Evolutionary conservation across 2,113 vertebrate species (phyloP).

Genomic region (Corythaeola cristata): DNA sequence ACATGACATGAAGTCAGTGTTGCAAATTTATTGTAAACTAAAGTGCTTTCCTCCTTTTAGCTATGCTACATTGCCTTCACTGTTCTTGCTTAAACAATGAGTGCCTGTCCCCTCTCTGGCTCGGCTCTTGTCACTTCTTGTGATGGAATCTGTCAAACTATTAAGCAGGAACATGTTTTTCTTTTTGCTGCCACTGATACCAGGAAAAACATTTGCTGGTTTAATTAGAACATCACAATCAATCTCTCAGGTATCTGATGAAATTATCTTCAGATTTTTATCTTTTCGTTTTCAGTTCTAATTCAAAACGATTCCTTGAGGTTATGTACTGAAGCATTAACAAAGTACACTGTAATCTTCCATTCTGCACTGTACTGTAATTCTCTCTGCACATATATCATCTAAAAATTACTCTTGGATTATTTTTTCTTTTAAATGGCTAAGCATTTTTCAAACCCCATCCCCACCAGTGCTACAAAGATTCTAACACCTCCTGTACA

Average conservation of each 20-base stretch:
- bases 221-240: neutral
- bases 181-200: neutral
- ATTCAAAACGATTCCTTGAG: neutral
- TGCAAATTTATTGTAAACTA: neutral
- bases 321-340: neutral
- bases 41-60: neutral
- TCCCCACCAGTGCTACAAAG: neutral
- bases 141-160: neutral
- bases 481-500: neutral
- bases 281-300: constrained; percentile 10
- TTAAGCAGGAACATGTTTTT: neutral
- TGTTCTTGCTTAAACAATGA: neutral
- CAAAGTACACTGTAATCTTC: neutral
- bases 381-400: neutral
- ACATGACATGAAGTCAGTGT: neutral
- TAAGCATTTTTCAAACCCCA: neutral
- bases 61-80: neutral
- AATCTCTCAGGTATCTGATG: neutral
- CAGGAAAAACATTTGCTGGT: neutral
- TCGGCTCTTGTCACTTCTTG: neutral
- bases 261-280: neutral
- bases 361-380: neutral
- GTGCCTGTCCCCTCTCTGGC: neutral
- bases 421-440: neutral
- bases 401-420: neutral